Evolutionary conservation across 1,140 invertebrate species (phyloP), one percentile per base, ranked within the genome.

Genomic region (Teleogryllus occipitalis): DNA sequence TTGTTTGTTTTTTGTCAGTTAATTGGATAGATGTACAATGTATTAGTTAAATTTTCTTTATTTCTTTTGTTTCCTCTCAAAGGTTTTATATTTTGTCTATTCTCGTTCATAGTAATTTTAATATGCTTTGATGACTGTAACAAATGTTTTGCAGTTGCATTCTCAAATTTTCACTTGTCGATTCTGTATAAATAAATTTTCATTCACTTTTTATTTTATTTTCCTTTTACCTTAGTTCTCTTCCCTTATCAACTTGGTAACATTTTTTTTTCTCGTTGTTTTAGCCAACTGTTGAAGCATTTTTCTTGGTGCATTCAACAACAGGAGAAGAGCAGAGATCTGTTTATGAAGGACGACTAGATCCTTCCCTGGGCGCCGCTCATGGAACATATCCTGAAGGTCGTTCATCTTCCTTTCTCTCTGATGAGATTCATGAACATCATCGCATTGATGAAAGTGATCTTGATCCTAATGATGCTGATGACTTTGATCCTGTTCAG

Each of bases 201-300:
- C 27, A 39, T 39, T 39, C 1, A 39, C 27, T 39, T 39, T 39
- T 39, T 39, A 39, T 39, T 39, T 39, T 39, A 1, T 39, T 39
- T 39, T 5, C 27, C 27, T 39, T 39, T 78, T 48, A 14, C 4
- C 78, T 73, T 73, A 73, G 14, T 79, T 79, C 75, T 22, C 15
- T 3, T 79, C 1, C 15, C 74, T 79, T 7, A 79, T 73, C 18
- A 18, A 4, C 7, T 39, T 39, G 27, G 27, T 79, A 49, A 27
- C n/a, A 8, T 75, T 8, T 72, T 75, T 76, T 77, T 80, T 80
- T 78, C 47, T 22, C 79, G 80, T 75, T 65, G 74, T 75, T 91
- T 75, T 88, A 96, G 87, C 94, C 96, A 21, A 94, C 96, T 7
- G 96, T 97, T 12, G 96, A 98, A 85, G 94, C 95, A 22, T 97